Conservation (phyloP, 1,140 invertebrate genomes). For the Aphelenchoides fujianensis region DNA sequence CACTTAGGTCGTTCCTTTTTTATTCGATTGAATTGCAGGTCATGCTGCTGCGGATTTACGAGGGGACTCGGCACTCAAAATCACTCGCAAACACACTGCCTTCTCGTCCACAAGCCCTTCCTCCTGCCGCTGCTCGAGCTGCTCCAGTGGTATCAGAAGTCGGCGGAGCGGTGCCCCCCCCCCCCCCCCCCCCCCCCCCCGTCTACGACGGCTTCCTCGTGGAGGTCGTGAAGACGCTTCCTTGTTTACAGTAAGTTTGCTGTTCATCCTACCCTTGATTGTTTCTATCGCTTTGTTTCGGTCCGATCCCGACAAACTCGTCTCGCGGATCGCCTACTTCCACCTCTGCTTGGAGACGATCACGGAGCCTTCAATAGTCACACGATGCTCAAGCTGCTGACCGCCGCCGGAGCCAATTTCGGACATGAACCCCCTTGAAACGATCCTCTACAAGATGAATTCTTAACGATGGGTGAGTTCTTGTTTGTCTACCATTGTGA, state of each 20-base stretch:
- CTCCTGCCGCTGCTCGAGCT: conserved; percentile 79
- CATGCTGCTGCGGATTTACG: conserved; percentile 45
- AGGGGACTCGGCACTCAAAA: conserved; percentile 66
- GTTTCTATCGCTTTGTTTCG: conserved; percentile 75
- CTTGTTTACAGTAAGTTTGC: conserved; percentile 81
- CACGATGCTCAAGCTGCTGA: conserved; percentile 76
- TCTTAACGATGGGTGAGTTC: conserved; percentile 42
- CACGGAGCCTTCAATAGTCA: conserved; percentile 78
- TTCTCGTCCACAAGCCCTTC: conserved; percentile 84
- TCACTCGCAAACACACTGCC: conserved; percentile 74
- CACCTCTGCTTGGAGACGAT: conserved; percentile 69
- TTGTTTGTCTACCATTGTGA: background rate
- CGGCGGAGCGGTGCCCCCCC: too few relatives aligned
- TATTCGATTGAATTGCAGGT: conserved; percentile 33
- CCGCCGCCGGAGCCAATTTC: conserved; percentile 70
- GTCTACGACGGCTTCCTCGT: conserved; percentile 91
- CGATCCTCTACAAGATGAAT: conserved; percentile 61
- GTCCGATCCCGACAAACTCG: conserved; percentile 67
- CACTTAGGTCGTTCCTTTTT: too few relatives aligned
- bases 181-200: too few relatives aligned
- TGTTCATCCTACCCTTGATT: background rate
- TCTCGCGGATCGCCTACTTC: conserved; percentile 49
- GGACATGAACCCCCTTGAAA: conserved; percentile 64
- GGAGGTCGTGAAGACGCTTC: conserved; percentile 85
- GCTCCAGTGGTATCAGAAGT: conserved; percentile 73